These are phyloP conservation scores for Prionailurus viverrinus DNA, from an alignment of 2,113 vertebrate species.

Conservation along the genomic window DNA sequence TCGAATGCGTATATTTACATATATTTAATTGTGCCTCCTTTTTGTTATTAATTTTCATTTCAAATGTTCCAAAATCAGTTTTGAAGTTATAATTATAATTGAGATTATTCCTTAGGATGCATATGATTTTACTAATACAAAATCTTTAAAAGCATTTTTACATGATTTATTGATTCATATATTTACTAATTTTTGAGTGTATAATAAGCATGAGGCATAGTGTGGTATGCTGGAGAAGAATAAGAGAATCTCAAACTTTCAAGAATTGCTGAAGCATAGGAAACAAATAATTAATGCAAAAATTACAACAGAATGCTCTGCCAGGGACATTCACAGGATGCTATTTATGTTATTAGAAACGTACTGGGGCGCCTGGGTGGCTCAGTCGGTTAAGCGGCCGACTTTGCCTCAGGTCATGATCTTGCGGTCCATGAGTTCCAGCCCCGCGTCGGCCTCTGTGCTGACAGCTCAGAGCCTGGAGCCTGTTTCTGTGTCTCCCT, in stretches of 20 bases:
- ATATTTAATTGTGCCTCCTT: background rate
- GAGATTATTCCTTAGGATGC: background rate
- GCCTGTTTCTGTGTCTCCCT: too few species aligned
- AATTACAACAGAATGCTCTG: background rate
- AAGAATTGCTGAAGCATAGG: background rate
- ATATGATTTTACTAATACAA: background rate
- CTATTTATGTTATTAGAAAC: background rate
- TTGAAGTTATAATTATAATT: background rate
- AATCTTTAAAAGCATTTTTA: background rate
- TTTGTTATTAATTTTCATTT: background rate
- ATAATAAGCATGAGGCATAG: background rate
- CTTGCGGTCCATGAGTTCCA: too few species aligned
- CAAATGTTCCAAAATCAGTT: background rate
- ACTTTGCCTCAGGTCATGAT: too few species aligned
- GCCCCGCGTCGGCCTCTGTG: too few species aligned
- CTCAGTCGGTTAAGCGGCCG: too few species aligned
- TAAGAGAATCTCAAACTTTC: background rate
- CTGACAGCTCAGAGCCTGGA: too few species aligned
- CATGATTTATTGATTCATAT: background rate
- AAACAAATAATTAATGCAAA: background rate
- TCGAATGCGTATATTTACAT: background rate
- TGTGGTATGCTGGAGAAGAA: background rate
- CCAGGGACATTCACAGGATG: background rate
- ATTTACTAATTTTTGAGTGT: background rate
- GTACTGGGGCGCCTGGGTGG: too few species aligned